Evolutionary conservation across 2,113 vertebrate species (phyloP), one percentile per base, ranked within the genome.

Genomic region (Macrotis lagotis): DNA sequence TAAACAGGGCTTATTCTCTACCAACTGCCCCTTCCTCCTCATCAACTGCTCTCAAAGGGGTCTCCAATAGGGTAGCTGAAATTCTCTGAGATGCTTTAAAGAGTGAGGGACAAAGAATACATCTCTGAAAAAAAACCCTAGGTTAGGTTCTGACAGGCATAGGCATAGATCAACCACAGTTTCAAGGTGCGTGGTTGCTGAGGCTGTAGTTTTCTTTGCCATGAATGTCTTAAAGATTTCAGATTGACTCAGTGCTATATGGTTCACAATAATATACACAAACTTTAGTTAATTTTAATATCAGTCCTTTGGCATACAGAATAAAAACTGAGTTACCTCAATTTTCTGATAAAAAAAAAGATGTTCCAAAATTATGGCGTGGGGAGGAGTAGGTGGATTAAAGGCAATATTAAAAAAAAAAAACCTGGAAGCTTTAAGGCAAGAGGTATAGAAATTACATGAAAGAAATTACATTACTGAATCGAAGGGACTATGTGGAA

Each of bases 1-100:
- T 95, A 94, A 92, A 88, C 90, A 37, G 48, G 94, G 48, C 52
- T 90, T 91, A 94, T 92, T 8, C 92, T 92, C 94, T 88, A 12
- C 88, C 83, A n/a, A 50, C 14, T 37, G 9, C 88, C 52, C 14
- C 37, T 22, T 14, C 8, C 44, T 14, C 25, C 25, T 88, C 14
- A 66, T 66, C 31, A 66, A 25, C 48, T 93, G 51, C 55, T 55
- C 92, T 93, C 50, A 90, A 51, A 92, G 89, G 89, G 91, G 74
- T 90, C 90, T 94, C 50, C 93, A 59, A 91, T 51, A 59, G 49
- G 53, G 44, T 47, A 92, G 51, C 44, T 47, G 51, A 53, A 90
- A 50, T n/a, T 95, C 90, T 16, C 47, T 51, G 90, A 10, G 9
- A 95, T 25, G 10, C 28, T 66, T 83, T 0, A 0, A 74, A 4